phyloP scores from a whole-genome alignment of 2,888 invertebrate species.

The Camponotus fellah region DNA sequence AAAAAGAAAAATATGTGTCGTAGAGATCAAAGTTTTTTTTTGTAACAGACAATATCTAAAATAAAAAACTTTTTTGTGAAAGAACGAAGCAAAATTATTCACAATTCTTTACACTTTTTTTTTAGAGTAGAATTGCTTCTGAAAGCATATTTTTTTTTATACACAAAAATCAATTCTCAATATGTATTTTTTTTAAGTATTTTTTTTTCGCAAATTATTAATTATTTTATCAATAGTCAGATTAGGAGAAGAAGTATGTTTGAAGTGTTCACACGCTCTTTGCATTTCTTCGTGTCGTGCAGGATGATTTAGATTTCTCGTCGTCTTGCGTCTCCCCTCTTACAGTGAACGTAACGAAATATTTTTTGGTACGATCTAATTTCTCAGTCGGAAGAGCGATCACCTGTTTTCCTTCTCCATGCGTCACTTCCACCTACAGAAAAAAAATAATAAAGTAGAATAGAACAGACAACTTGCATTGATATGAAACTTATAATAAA shows the following conservation, averaged over 20 bases:
- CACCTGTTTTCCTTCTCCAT: constrained; percentile 94
- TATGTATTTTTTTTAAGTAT: not conserved
- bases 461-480: not conserved
- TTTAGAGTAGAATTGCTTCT: not conserved
- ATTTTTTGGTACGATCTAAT: constrained; percentile 95
- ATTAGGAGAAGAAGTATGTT: not conserved
- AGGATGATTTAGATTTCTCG: constrained; percentile 84
- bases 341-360: constrained; percentile 97
- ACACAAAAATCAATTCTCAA: not conserved
- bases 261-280: constrained; percentile 78
- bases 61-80: not conserved
- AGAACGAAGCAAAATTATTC: not conserved
- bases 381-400: constrained; percentile 95
- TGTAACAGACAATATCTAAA: not conserved
- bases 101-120: not conserved
- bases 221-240: not conserved
- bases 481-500: not conserved
- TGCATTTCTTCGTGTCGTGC: constrained; percentile 77
- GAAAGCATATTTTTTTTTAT: not conserved
- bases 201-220: not conserved
- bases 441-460: not conserved
- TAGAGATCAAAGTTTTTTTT: not conserved
- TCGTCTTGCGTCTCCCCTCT: constrained; percentile 90
- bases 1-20: not conserved
- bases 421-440: constrained; percentile 91